These are phyloP conservation scores for Sandelia bainsii DNA, from an alignment of 2,797 vertebrate genomes.

Conservation along the genomic window DNA sequence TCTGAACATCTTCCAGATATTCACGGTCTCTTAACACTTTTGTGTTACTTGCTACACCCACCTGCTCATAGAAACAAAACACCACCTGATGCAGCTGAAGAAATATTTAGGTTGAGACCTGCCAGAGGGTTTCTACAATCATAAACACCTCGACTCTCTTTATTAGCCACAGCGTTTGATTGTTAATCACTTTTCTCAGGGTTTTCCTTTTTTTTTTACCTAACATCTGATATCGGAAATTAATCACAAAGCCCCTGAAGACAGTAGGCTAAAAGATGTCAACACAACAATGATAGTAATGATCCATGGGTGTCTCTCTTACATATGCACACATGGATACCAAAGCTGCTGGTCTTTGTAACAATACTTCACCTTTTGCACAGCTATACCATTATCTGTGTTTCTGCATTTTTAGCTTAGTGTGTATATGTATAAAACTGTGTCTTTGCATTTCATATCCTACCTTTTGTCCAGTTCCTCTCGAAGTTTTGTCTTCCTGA, in stretches of 20 bases:
- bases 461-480: constrained; percentile 88
- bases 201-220: constrained; percentile 13
- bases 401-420: neutral
- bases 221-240: constrained; percentile 22
- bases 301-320: constrained; percentile 8
- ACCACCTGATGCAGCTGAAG: constrained; percentile 5
- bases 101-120: constrained; percentile 13
- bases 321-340: neutral
- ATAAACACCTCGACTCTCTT: constrained; percentile 6
- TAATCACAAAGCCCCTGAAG: neutral
- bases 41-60: neutral
- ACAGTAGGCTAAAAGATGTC: constrained; percentile 18
- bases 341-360: constrained; percentile 1
- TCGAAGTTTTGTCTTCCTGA: constrained; percentile 77
- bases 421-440: neutral
- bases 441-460: constrained; percentile 15
- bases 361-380: neutral
- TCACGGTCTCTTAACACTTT: neutral
- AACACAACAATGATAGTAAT: constrained; percentile 22
- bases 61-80: neutral
- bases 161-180: constrained; percentile 1
- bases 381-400: constrained; percentile 8
- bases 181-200: constrained; percentile 13
- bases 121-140: neutral
- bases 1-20: constrained; percentile 14